phyloP scores from a whole-genome alignment of 2,888 invertebrate genomes.

The Dynastes tityus region DNA sequence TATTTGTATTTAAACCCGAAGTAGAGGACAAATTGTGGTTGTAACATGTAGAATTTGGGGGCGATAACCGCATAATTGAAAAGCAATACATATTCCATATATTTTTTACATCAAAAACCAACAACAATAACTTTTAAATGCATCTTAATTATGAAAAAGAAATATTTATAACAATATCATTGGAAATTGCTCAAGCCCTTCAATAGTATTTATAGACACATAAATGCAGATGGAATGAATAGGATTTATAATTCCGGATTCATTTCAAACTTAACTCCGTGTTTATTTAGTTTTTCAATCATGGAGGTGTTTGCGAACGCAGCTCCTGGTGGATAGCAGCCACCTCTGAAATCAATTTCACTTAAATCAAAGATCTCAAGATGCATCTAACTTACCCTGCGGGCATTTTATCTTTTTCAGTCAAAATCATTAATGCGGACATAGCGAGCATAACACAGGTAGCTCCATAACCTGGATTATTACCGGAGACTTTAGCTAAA shows the following conservation, averaged over 20 bases:
- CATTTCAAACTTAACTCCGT: conserved; percentile 83
- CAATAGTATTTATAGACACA: background rate
- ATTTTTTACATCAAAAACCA: background rate
- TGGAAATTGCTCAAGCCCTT: background rate
- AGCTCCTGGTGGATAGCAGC: conserved; percentile 88
- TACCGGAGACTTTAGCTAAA: conserved; percentile 78
- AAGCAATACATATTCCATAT: conserved; percentile 16
- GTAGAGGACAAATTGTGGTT: no score
- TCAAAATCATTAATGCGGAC: conserved; percentile 83
- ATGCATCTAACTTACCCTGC: conserved; percentile 72
- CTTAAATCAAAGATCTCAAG: conserved; percentile 2
- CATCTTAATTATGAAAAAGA: background rate
- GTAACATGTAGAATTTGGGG: background rate
- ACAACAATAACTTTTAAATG: background rate
- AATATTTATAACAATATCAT: background rate
- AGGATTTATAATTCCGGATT: conserved; percentile 47
- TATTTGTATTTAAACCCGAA: no score
- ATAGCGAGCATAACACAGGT: conserved; percentile 84
- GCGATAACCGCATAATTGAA: background rate
- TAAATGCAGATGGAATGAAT: background rate
- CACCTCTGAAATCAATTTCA: conserved; percentile 77
- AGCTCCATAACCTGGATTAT: conserved; percentile 88
- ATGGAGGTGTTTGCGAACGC: conserved; percentile 89
- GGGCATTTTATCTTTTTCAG: conserved; percentile 85
- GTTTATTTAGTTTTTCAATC: conserved; percentile 81